Base-by-base conservation (phyloP, 2,113 vertebrate genomes). In the Syngnathus typhle region DNA sequence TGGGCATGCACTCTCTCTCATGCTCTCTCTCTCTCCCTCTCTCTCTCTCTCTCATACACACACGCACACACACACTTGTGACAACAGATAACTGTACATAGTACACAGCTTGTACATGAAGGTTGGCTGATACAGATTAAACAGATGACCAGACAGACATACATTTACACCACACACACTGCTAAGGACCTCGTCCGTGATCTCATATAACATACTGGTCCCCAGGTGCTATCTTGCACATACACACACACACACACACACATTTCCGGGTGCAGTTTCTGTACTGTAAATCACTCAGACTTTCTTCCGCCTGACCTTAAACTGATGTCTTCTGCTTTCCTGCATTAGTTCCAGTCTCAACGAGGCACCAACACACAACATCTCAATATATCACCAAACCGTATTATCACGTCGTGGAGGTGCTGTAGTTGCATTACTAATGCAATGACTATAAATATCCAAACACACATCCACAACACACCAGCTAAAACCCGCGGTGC, bases 151-250 rank as follows among this genome's bases (percentile, higher is more conserved):
- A 23, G 71, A 77, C 77, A 75, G 65, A 70, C 21, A 64, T 27
- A 76, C 19, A 69, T 46, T 78, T 18, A 75, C 60, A 77, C 60
- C 65, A 77, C 71, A 73, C 19, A 69, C 58, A 69, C 37, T 71
- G 79, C 84, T 82, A 83, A 81, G 71, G 75, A 85, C 85, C 84
- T 77, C 83, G 84, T 84, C 72, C 73, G 64, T 73, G 67, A 84
- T 72, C 65, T 70, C 77, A 39, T 78, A 67, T 84, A 86, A 73
- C 76, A 73, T 85, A 76, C 72, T 79, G 71, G 76, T 82, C 76
- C 83, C 83, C 75, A 79, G 88, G 88, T 89, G 88, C 88, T 89
- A 88, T 70, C 70, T 73, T 82, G 69, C 79, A 75, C n/a, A n/a
- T n/a, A 81, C 32, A 74, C 38, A 60, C 70, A 67, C 37, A 54